Conservation (phyloP, 2,113 vertebrate species). For the Scomber scombrus region DNA sequence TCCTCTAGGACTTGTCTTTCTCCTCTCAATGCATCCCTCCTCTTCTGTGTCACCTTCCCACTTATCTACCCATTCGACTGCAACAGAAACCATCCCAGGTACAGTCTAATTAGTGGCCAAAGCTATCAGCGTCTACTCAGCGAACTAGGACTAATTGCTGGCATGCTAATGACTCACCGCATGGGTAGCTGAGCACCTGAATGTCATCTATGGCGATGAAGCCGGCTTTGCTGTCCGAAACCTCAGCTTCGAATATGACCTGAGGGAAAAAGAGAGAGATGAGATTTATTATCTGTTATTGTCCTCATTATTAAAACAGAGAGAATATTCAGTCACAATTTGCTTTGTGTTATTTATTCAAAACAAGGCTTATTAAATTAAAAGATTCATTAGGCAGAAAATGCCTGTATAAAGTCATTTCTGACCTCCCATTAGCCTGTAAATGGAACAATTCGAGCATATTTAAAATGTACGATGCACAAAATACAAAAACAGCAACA, state of each 20-base stretch:
- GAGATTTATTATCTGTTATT: background rate
- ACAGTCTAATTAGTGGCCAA: constrained; percentile 82
- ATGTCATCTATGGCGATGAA: constrained; percentile 99
- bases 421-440: background rate
- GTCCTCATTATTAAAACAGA: background rate
- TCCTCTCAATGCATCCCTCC: constrained; percentile 38
- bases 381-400: background rate
- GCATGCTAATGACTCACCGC: constrained; percentile 93
- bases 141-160: constrained; percentile 85
- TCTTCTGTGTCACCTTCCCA: constrained; percentile 80
- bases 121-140: constrained; percentile 81
- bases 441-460: background rate
- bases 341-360: background rate
- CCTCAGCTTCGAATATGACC: constrained; percentile 99
- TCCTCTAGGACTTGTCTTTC: constrained; percentile 34
- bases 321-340: background rate
- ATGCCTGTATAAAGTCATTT: background rate
- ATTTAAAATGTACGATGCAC: background rate
- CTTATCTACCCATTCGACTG: constrained; percentile 79
- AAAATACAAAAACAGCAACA: background rate
- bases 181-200: constrained; percentile 98
- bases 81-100: constrained; percentile 81
- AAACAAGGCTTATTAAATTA: background rate
- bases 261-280: constrained; percentile 76
- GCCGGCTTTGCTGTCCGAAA: constrained; percentile 92